A percentile compares a stretch with the other conserved stretches of the same genome.
These are phyloP conservation scores for Crotalus viridis DNA, from an alignment of 2,113 vertebrate genomes.

Conservation along the genomic window DNA sequence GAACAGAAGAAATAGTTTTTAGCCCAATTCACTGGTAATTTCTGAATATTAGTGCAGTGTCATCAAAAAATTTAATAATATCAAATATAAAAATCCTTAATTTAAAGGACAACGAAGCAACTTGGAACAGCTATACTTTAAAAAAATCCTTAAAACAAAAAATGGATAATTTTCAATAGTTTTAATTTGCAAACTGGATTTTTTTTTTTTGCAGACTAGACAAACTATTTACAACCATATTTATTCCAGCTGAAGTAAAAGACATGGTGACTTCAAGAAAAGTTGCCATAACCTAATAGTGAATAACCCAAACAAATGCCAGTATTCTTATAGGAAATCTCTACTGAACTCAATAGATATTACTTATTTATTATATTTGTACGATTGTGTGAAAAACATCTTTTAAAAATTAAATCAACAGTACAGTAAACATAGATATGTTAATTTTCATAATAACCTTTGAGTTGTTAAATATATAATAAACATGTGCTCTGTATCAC, in stretches of 20 bases:
- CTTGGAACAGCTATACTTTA: not conserved
- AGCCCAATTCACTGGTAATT: constrained; percentile 57
- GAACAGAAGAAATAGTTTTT: constrained; percentile 61
- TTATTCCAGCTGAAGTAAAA: not conserved
- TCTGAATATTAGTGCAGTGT: constrained; percentile 58
- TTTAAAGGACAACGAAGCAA: constrained; percentile 23
- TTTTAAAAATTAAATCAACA: not conserved
- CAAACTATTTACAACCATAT: not conserved
- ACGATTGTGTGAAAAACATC: not conserved
- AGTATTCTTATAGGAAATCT: not conserved
- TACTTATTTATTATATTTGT: not conserved
- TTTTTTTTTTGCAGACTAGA: not conserved
- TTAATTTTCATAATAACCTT: not conserved
- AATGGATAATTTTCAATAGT: not conserved
- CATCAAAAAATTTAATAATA: constrained; percentile 35
- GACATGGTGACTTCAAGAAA: not conserved
- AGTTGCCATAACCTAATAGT: not conserved
- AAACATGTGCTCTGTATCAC: not conserved
- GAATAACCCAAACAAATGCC: not conserved
- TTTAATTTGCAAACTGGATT: not conserved
- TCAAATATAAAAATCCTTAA: not conserved
- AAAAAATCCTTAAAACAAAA: not conserved
- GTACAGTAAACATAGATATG: not conserved
- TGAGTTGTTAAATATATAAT: not conserved
- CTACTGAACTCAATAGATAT: not conserved